A percentile compares a stretch with the other conserved stretches of the same genome.
phyloP scores from a whole-genome alignment of 2,888 invertebrate species.

The Caradrina clavipalpis region DNA sequence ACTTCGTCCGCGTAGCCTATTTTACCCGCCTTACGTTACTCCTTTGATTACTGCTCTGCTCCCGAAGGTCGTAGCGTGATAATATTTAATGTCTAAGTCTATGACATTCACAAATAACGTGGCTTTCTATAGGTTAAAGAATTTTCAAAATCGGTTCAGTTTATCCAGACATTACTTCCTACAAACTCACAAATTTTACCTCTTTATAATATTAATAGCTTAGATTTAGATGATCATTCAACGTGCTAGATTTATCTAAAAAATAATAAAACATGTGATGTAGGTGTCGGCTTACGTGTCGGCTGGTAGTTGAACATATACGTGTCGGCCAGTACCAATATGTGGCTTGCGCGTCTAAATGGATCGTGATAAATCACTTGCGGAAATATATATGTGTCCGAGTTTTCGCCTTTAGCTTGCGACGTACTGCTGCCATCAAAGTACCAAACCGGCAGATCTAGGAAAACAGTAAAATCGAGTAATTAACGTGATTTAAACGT shows the following conservation, averaged over 20 bases:
- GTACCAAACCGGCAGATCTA: slow-evolving; percentile 94
- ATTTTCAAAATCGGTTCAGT: no score
- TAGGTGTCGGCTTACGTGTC: slow-evolving; percentile 72
- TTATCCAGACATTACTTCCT: no score
- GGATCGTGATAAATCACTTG: slow-evolving; percentile 95
- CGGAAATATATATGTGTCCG: slow-evolving; percentile 94
- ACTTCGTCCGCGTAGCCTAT: no score
- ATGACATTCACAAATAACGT: no score
- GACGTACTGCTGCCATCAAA: slow-evolving; percentile 94
- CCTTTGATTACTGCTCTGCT: no score
- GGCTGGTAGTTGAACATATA: slow-evolving; percentile 92
- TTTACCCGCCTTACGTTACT: no score
- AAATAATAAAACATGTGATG: slow-evolving; percentile 18
- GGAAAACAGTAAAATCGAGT: slow-evolving; percentile 62
- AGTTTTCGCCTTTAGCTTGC: slow-evolving; percentile 92
- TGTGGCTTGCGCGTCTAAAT: slow-evolving; percentile 94
- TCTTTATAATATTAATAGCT: no score
- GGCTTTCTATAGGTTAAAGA: no score
- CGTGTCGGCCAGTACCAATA: slow-evolving; percentile 95
- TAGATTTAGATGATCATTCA: no score
- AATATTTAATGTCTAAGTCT: no score
- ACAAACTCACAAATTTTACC: no score
- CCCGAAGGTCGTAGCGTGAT: no score
- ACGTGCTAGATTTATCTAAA: background rate
- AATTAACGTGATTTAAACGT: slow-evolving; percentile 56